A percentile compares a stretch with the other conserved stretches of the same genome.
Evolutionary conservation across 2,113 vertebrate species (phyloP).

Genomic region (Callionymus lyra): DNA sequence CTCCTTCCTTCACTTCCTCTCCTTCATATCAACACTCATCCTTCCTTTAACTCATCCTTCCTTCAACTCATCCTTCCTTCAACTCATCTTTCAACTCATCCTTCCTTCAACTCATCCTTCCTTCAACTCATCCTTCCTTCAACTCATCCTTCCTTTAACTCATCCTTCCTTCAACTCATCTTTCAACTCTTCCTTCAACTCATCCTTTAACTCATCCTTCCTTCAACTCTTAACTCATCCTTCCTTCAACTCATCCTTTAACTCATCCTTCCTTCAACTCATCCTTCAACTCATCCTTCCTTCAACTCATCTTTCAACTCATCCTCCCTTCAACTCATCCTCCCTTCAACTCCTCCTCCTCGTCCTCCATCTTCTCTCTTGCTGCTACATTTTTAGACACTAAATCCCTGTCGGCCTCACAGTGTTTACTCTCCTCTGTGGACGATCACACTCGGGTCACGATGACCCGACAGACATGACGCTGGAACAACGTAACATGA

Average conservation of each 20-base stretch:
- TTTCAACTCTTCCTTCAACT: no score
- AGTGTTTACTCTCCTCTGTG: no score
- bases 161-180: no score
- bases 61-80: no score
- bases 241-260: conserved; percentile 4
- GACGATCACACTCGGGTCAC: no score
- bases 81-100: no score
- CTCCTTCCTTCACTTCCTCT: no score
- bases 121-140: no score
- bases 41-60: background rate
- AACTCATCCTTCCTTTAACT: conserved; percentile 3
- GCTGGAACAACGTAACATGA: no score
- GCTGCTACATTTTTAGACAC: conserved; percentile 50
- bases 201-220: conserved; percentile 31
- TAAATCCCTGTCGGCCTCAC: conserved; percentile 41
- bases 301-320: conserved; percentile 13
- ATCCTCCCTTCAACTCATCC: background rate
- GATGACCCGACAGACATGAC: no score
- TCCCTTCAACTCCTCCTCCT: background rate
- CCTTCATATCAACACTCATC: conserved; percentile 18
- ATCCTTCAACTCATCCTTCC: conserved; percentile 1
- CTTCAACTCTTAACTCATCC: conserved; percentile 17
- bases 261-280: conserved; percentile 1
- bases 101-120: no score
- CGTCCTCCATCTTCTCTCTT: conserved; percentile 36